Evolutionary conservation across 2,888 invertebrate species (phyloP), one percentile per base, ranked within the genome.

Genomic region (Xylota segnis): DNA sequence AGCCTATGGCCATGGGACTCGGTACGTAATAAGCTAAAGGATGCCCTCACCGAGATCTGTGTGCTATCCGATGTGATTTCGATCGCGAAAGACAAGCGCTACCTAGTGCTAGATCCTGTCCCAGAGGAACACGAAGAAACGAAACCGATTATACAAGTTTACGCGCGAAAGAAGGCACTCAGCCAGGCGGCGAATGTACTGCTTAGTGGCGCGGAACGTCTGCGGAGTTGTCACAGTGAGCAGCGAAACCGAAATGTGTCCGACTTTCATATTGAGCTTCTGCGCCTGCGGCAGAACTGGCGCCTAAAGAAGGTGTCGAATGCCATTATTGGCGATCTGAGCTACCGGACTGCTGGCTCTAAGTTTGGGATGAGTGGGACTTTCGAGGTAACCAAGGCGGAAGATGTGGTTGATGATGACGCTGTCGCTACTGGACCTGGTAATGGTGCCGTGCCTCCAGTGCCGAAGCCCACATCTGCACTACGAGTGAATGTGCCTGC

Each of bases 1-100:
- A 96, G 96, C 52, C 93, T 97, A 10, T 98, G 98, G 98, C 98
- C 98, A 0, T 98, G 98, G 98, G 98, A 98, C 90, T 96, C 97
- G 0, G 97, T 98, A 34, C 94, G 98, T 81, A 98, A 95, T 90
- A 98, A 98, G 92, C 93, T 98, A 27, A 95, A 97, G 90, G 96
- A 95, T 93, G 96, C 98, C 0, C 93, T 97, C 37, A 98, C 98
- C 54, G 98, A 99, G 94, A 95, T 98, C 9, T 96, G 96, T 91
- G 99, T 99, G 0, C 92, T 99, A 4, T 95, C 97, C 43, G 99
- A 99, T 94, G 98, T 99, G 0, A 93, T 99, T 52, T 95, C 96
- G 34, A 96, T 99, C 89, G 96, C 98, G 4, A 98, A 98, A 91
- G 98, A 98, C 88, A 98, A 98, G 90, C 94, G 97, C 81, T 99